A percentile compares a stretch with the other conserved stretches of the same genome.
These are phyloP conservation scores for Tylochromis polylepis DNA, from an alignment of 2,113 vertebrate species.

Conservation along the genomic window DNA sequence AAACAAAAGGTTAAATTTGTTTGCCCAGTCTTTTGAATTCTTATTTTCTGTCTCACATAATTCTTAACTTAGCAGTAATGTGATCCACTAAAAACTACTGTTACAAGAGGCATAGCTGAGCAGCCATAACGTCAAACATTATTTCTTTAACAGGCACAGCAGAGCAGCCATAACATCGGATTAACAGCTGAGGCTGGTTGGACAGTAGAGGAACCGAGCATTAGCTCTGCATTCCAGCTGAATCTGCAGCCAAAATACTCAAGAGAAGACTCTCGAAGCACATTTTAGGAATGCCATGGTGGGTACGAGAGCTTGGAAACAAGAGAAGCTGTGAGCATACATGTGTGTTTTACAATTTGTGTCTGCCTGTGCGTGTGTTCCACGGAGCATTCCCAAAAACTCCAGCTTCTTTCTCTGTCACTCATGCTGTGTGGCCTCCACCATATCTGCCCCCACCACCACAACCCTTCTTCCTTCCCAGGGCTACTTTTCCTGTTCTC, in stretches of 20 bases:
- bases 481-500: constrained; percentile 66
- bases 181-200: constrained; percentile 58
- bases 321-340: constrained; percentile 25
- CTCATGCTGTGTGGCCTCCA: constrained; percentile 54
- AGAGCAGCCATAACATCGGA: constrained; percentile 49
- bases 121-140: constrained; percentile 30
- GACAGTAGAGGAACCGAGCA: constrained; percentile 40
- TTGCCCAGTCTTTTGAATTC: neutral
- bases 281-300: constrained; percentile 8
- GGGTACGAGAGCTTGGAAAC: constrained; percentile 19
- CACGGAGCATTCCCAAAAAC: constrained; percentile 30
- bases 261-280: constrained; percentile 17
- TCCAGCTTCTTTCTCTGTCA: constrained; percentile 27
- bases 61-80: constrained; percentile 10
- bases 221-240: constrained; percentile 63
- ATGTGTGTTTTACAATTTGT: constrained; percentile 11
- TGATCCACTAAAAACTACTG: constrained; percentile 25
- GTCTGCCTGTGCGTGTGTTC: constrained; percentile 15
- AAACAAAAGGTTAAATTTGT: neutral
- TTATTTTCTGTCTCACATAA: neutral
- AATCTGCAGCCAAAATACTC: constrained; percentile 56
- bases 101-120: constrained; percentile 32
- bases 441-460: constrained; percentile 11
- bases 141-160: constrained; percentile 44
- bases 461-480: constrained; percentile 48